Conservation (phyloP, 2,888 invertebrate genomes). For the Tipula helvola region DNA sequence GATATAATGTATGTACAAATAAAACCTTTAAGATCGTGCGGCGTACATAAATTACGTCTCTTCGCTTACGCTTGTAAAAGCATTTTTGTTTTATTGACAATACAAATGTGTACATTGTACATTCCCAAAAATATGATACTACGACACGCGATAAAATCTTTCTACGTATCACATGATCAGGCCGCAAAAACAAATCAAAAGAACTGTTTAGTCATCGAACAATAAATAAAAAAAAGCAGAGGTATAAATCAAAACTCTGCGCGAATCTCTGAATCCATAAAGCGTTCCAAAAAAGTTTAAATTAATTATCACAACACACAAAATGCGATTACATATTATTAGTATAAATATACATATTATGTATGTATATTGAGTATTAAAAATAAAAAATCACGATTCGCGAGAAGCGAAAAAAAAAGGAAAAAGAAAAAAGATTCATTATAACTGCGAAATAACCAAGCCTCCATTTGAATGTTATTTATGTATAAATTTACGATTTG, state of each 20-base stretch:
- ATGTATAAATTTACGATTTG: neutral
- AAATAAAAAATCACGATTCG: neutral
- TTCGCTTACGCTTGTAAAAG: too few species aligned
- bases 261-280: neutral
- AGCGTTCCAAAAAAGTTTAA: neutral
- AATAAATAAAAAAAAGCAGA: neutral
- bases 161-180: neutral
- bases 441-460: slow-evolving; percentile 4
- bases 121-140: neutral
- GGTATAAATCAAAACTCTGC: neutral
- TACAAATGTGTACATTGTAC: neutral
- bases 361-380: neutral
- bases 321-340: neutral
- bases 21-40: too few species aligned
- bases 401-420: neutral
- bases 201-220: neutral
- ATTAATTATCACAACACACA: neutral
- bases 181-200: neutral
- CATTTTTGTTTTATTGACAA: neutral
- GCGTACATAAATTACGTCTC: too few species aligned
- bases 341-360: neutral
- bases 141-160: neutral
- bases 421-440: neutral
- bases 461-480: neutral
- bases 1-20: too few species aligned